Conservation (phyloP, 2,888 invertebrate genomes). For the Pemphredon lugubris region DNA sequence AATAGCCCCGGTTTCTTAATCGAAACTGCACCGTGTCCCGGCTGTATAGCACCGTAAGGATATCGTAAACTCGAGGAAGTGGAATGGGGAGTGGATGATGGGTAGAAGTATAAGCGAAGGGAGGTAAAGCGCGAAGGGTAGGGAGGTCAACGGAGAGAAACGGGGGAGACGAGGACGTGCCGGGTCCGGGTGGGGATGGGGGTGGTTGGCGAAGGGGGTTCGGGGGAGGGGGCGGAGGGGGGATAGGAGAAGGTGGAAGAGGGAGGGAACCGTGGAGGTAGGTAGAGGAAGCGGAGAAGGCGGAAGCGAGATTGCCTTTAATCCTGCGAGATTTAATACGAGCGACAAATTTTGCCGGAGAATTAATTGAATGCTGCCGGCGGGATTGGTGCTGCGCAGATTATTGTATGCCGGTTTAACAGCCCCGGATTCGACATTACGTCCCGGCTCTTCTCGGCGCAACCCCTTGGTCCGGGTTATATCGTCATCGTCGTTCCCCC, state of each 20-base stretch:
- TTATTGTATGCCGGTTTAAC: constrained; percentile 80
- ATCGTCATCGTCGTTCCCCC: constrained; percentile 56
- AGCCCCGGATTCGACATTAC: constrained; percentile 75
- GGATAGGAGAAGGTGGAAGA: constrained; percentile 49
- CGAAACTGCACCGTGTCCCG: constrained; percentile 44
- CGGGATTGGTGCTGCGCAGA: constrained; percentile 77
- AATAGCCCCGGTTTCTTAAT: constrained; percentile 49
- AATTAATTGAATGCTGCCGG: constrained; percentile 78
- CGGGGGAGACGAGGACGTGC: constrained; percentile 33
- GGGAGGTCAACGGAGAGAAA: constrained; percentile 37
- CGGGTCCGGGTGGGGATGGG: constrained; percentile 35
- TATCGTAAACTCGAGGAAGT: constrained; percentile 55
- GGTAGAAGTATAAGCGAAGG: constrained; percentile 45
- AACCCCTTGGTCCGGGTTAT: constrained; percentile 50
- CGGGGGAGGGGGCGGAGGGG: constrained; percentile 50
- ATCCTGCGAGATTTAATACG: constrained; percentile 80
- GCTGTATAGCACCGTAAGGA: constrained; percentile 31
- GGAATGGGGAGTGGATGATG: constrained; percentile 30
- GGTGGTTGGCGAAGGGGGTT: constrained; percentile 37
- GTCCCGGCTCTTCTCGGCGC: constrained; percentile 64
- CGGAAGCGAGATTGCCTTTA: constrained; percentile 78
- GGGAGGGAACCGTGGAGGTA: constrained; percentile 34
- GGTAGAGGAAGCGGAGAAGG: constrained; percentile 33
- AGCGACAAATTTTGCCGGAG: constrained; percentile 79
- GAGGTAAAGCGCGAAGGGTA: constrained; percentile 12